Conservation (phyloP, 1,140 invertebrate species). For the Telenomus remus region DNA sequence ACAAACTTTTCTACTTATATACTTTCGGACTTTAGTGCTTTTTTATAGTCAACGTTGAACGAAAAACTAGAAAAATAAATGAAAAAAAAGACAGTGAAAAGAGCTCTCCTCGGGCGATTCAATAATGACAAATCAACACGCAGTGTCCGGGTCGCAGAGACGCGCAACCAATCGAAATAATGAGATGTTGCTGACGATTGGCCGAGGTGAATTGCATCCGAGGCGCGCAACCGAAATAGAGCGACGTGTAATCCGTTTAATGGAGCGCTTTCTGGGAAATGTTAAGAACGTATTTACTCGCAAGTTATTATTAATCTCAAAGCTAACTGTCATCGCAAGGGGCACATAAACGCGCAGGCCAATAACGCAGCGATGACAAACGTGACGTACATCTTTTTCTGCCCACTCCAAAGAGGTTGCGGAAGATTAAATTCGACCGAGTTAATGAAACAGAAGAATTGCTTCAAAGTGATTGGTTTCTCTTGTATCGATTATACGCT, state of each 20-base stretch:
- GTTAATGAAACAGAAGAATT: conserved; percentile 36
- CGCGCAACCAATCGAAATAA: conserved; percentile 19
- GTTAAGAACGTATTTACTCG: conserved; percentile 56
- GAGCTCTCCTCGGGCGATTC: not conserved
- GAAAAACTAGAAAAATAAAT: conserved; percentile 32
- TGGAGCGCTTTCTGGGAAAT: conserved; percentile 39
- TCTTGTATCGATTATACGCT: no score
- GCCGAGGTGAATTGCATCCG: conserved; percentile 14
- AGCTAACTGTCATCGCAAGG: conserved; percentile 50
- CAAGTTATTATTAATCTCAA: conserved; percentile 63
- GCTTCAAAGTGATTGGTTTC: no score
- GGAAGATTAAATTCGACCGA: conserved; percentile 37
- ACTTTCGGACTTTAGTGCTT: conserved; percentile 34
- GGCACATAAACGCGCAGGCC: conserved; percentile 58
- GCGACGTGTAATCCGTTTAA: conserved; percentile 46
- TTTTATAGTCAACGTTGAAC: conserved; percentile 53
- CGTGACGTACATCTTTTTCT: conserved; percentile 58
- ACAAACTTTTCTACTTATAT: conserved; percentile 52
- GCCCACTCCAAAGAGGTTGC: conserved; percentile 22
- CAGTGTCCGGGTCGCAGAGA: not conserved
- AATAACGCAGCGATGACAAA: conserved; percentile 62
- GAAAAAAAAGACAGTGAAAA: not conserved
- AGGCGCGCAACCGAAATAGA: conserved; percentile 44
- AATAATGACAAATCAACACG: conserved; percentile 23
- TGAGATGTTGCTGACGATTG: conserved; percentile 18